Evolutionary conservation across 2,797 vertebrate genomes (phyloP).

Genomic region (Sarcophilus harrisii): DNA sequence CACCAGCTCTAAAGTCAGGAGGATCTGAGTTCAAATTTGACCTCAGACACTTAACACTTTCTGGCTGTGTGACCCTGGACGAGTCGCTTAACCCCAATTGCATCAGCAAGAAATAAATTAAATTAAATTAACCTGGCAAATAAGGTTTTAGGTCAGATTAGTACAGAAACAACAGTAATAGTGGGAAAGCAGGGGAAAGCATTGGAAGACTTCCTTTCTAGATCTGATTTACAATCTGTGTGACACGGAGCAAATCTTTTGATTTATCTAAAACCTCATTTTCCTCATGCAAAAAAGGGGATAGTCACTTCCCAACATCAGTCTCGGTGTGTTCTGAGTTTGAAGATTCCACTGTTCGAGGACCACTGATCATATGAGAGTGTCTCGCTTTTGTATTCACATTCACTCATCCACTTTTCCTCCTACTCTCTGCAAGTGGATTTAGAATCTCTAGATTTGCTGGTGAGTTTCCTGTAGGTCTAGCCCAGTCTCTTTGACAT

Average conservation of each 20-base stretch:
- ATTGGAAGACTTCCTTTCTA: neutral
- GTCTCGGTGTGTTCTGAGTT: neutral
- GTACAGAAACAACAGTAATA: neutral
- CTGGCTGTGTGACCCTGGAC: no score
- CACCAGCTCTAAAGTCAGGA: no score
- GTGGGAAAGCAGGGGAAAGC: neutral
- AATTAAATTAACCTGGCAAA: neutral
- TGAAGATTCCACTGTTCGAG: no score
- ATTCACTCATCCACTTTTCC: neutral
- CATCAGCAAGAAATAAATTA: no score
- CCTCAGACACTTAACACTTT: no score
- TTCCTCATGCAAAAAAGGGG: neutral
- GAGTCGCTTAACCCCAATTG: no score
- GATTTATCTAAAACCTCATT: neutral
- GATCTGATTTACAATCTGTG: neutral
- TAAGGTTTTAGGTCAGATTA: neutral
- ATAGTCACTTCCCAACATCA: neutral
- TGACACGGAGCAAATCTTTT: no score
- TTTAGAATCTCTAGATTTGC: neutral
- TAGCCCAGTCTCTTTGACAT: neutral
- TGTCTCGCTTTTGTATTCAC: neutral
- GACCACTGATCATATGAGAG: neutral
- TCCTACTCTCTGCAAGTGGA: neutral
- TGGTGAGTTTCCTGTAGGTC: neutral
- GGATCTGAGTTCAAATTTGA: no score